Evolutionary conservation across 2,888 invertebrate species (phyloP).

Genomic region (Phragmatobia fuliginosa): DNA sequence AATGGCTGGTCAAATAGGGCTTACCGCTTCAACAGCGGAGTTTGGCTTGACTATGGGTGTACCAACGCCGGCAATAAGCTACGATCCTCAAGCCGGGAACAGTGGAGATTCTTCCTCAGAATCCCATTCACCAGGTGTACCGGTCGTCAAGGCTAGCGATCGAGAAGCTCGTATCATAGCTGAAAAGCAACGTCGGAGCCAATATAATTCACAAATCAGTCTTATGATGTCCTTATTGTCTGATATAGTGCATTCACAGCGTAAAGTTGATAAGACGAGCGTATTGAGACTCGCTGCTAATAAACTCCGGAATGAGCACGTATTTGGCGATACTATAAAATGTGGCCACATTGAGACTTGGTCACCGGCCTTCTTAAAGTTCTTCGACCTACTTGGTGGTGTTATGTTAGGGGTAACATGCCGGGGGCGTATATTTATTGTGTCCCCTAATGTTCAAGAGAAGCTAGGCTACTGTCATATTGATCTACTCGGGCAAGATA

Average conservation of each 20-base stretch:
- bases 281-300: conserved; percentile 95
- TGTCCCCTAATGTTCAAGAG: conserved; percentile 94
- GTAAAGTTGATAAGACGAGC: conserved; percentile 96
- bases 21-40: conserved; percentile 56
- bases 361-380: conserved; percentile 87
- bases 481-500: conserved; percentile 95
- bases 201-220: conserved; percentile 94
- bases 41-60: conserved; percentile 67
- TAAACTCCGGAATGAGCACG: conserved; percentile 93
- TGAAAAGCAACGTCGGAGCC: conserved; percentile 96
- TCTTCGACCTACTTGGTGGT: conserved; percentile 91
- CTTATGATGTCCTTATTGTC: conserved; percentile 94
- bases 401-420: conserved; percentile 93
- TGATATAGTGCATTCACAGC: conserved; percentile 93
- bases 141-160: conserved; percentile 87
- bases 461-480: conserved; percentile 95
- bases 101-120: conserved; percentile 81
- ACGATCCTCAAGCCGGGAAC: conserved; percentile 60
- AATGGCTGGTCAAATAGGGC: conserved; percentile 62
- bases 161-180: conserved; percentile 95
- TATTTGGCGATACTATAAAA: conserved; percentile 85
- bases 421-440: conserved; percentile 93
- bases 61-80: conserved; percentile 58
- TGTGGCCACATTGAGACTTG: conserved; percentile 81
- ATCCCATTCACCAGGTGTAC: conserved; percentile 77